Evolutionary conservation across 2,888 invertebrate species (phyloP).

Genomic region (Spialia ferax): DNA sequence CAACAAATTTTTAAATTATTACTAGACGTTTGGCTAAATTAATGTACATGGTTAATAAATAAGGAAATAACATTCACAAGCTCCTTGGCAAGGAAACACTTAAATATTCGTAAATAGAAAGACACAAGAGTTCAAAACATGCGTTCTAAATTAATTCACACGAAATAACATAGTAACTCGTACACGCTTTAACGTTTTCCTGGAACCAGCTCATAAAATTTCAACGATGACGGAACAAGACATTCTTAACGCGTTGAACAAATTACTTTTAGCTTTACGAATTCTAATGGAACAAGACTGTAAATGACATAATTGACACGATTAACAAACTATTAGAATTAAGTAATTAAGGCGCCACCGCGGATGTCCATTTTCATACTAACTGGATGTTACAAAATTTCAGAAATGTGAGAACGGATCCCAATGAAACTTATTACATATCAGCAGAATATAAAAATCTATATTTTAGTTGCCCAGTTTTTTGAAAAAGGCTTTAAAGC

Average conservation of each 20-base stretch:
- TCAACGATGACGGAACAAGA: background rate
- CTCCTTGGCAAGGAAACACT: background rate
- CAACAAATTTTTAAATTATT: too few species aligned
- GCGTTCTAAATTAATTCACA: slow-evolving; percentile 8
- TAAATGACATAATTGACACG: slow-evolving; percentile 5
- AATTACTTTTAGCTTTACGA: slow-evolving; percentile 1
- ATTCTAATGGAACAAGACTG: slow-evolving; percentile 2
- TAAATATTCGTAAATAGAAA: background rate
- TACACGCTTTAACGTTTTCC: slow-evolving; percentile 1
- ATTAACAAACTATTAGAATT: slow-evolving; percentile 9
- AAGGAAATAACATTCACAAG: too few species aligned
- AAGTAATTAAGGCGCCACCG: background rate
- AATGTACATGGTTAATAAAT: too few species aligned
- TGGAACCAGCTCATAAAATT: slow-evolving; percentile 13
- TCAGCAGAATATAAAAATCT: too few species aligned
- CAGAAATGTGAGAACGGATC: too few species aligned
- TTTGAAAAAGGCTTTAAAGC: too few species aligned
- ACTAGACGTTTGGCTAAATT: too few species aligned
- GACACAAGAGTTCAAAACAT: background rate
- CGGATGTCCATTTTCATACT: too few species aligned
- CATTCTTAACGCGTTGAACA: background rate
- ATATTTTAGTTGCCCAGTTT: too few species aligned
- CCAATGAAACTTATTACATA: too few species aligned
- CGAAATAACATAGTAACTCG: background rate
- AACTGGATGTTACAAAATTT: too few species aligned